Base-by-base conservation (phyloP, 2,113 vertebrate genomes). In the Elaphurus davidianus region DNA sequence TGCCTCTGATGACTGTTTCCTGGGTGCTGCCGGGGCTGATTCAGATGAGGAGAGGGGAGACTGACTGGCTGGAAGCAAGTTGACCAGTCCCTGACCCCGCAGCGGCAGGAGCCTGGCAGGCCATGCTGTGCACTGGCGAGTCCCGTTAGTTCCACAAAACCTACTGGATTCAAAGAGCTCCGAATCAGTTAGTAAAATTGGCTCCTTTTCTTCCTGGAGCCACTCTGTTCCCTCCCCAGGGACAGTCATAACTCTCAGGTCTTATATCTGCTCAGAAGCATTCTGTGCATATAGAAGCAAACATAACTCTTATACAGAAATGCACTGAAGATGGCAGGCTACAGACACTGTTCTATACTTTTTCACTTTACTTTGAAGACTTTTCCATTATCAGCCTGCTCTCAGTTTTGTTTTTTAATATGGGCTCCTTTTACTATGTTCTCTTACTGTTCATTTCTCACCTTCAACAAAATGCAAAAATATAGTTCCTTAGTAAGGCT, bases 71-170 rank as follows among this genome's bases (percentile, higher is more conserved):
- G 9, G 25, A 74, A 71, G 27, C 52, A 8, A 4, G 40, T 43
- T 12, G 17, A 23, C 3, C 23, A 84, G 1, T 14, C 23, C 62
- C 76, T 52, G 50, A n/a, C 47, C 50, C 82, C 27, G 1, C 27
- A 76, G 86, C 74, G 6, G 30, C 45, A 54, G 17, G 3, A 19
- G 86, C 28, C 7, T 8, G 33, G 9, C 19, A 11, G 19, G 28
- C 30, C 1, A 2, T 7, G 27, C 78, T 54, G 78, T 19, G 17
- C 5, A 3, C 8, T 0, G 27, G 40, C 71, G 12, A 9, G 0
- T 59, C 17, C 78, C 10, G 1, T 82, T 30, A 87, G n/a, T 45
- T 13, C 55, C 74, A 36, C 43, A 40, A 36, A 47, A 28, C 12
- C 1, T 55, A 50, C 87, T 40, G 21, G 12, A 57, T 76, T n/a